Percentiles rank a stretch among this genome's conserved stretches.
Evolutionary conservation across 2,113 vertebrate species (phyloP).

Genomic region (Tupaia tana): DNA sequence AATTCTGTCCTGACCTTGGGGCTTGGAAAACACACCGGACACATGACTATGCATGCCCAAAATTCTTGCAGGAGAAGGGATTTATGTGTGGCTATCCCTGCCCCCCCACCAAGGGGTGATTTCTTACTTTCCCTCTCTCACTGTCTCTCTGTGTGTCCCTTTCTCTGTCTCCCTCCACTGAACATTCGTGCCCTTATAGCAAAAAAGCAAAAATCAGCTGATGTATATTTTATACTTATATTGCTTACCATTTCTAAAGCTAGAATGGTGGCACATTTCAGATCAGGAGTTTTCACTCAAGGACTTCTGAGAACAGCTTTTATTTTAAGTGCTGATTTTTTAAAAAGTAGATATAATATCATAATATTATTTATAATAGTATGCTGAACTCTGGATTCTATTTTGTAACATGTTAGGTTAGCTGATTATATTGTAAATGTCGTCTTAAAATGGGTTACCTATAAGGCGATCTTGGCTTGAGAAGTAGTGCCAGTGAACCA

Average conservation of each 20-base stretch:
- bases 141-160: no score
- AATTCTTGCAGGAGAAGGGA: no score
- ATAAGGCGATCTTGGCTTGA: neutral
- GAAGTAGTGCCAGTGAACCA: neutral
- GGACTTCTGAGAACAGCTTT: neutral
- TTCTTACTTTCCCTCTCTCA: no score
- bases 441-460: neutral
- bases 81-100: no score
- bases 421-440: neutral
- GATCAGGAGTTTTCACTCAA: neutral
- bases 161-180: no score
- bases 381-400: neutral
- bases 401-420: neutral
- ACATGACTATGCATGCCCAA: no score
- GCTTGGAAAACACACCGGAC: no score
- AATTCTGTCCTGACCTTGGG: no score
- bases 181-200: no score
- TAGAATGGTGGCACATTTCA: neutral
- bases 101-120: no score
- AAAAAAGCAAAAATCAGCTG: neutral
- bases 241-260: neutral
- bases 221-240: neutral
- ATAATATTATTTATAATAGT: neutral
- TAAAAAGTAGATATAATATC: neutral
- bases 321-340: conserved; percentile 49